These are phyloP conservation scores for Apteryx owenii DNA, from an alignment of 2,113 vertebrate species.

Conservation along the genomic window DNA sequence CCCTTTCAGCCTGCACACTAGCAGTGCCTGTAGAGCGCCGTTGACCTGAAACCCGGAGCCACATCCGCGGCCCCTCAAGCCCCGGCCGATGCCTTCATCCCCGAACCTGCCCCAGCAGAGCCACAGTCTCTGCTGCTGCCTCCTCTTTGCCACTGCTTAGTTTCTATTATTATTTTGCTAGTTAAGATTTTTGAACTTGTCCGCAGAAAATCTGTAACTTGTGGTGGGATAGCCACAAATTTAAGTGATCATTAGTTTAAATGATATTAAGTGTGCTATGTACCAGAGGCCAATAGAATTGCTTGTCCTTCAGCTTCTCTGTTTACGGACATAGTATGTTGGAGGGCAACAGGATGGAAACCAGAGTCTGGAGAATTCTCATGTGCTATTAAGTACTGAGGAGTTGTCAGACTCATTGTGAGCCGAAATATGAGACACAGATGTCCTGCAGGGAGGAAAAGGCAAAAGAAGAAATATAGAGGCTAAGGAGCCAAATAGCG, in stretches of 20 bases:
- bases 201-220: neutral
- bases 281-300: neutral
- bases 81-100: neutral
- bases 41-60: neutral
- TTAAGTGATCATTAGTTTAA: neutral
- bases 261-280: too few species aligned
- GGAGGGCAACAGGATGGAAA: neutral
- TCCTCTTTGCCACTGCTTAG: neutral
- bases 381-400: neutral
- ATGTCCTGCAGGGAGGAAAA: conserved; percentile 17
- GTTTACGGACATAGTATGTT: neutral
- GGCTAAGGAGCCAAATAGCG: conserved; percentile 2
- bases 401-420: neutral
- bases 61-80: neutral
- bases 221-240: neutral
- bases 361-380: neutral
- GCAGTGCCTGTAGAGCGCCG: neutral
- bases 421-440: neutral
- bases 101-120: neutral
- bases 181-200: too few species aligned
- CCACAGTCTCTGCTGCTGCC: too few species aligned
- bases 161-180: neutral
- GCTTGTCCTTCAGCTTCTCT: neutral
- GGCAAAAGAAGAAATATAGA: neutral
- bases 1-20: neutral